Evolutionary conservation across 2,113 vertebrate species (phyloP).

Genomic region (Pachyramphus minor): DNA sequence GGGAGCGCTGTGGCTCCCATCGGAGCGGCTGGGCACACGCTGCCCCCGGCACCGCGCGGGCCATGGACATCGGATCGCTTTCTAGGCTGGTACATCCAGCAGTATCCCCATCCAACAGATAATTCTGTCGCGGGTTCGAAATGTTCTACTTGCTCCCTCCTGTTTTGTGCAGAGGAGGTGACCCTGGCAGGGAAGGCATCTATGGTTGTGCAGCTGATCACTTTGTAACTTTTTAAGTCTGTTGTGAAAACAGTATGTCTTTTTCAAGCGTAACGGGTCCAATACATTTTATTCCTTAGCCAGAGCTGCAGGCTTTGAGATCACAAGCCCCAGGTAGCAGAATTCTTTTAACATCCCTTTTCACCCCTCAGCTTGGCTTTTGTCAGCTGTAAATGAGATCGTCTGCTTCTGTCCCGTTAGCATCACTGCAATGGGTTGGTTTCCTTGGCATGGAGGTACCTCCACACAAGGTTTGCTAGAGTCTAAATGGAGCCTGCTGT

Average conservation of each 20-base stretch:
- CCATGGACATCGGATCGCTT: rapidly evolving
- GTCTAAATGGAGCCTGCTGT: rapidly evolving
- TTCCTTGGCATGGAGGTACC: not conserved
- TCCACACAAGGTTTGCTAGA: not conserved
- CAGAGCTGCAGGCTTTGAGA: not conserved
- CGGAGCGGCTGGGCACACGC: not conserved
- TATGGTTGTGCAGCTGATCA: not conserved
- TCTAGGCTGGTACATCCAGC: too few species aligned
- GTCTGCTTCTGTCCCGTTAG: not conserved
- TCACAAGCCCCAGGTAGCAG: not conserved
- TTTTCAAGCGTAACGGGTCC: not conserved
- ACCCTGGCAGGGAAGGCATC: not conserved
- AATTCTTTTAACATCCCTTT: not conserved
- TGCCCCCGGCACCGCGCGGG: not conserved
- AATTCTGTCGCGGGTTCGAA: not conserved
- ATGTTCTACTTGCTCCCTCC: not conserved
- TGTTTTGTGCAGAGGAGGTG: not conserved
- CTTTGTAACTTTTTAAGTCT: not conserved
- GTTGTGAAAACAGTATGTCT: not conserved
- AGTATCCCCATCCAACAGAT: not conserved
- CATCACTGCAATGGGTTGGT: not conserved
- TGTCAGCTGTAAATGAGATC: not conserved
- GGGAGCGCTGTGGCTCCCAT: not conserved
- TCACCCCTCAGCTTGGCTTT: not conserved
- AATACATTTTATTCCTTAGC: not conserved